A percentile compares a stretch with the other conserved stretches of the same genome.
Conservation (phyloP, 2,113 vertebrate species). For the Zeus faber region DNA sequence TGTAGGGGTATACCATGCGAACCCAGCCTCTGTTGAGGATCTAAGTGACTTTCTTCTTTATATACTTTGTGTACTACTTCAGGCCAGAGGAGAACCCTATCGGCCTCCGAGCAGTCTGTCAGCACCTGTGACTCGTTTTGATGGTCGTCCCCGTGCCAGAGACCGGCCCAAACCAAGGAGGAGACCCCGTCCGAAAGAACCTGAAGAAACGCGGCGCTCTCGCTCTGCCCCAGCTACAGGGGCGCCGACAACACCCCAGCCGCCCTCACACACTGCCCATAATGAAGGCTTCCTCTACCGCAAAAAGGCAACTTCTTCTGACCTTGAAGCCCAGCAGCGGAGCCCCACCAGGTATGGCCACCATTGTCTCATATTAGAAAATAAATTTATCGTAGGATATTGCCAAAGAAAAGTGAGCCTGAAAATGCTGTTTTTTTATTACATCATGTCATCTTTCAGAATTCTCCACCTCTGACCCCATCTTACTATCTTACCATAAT, state of each 20-base stretch:
- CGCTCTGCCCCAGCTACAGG: slow-evolving; percentile 88
- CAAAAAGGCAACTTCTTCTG: slow-evolving; percentile 77
- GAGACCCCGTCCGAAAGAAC: slow-evolving; percentile 86
- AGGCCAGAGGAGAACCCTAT: slow-evolving; percentile 73
- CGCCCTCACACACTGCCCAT: slow-evolving; percentile 82
- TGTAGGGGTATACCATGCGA: not conserved
- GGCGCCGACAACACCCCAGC: slow-evolving; percentile 76
- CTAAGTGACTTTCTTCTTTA: not conserved
- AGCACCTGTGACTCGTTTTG: slow-evolving; percentile 80
- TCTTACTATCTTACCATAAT: not conserved
- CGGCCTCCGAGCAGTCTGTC: slow-evolving; percentile 84
- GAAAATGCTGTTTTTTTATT: no score
- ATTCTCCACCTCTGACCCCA: not conserved
- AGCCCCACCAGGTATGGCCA: slow-evolving; percentile 83
- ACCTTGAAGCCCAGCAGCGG: slow-evolving; percentile 85
- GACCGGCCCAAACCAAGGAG: slow-evolving; percentile 90
- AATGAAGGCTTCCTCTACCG: slow-evolving; percentile 89
- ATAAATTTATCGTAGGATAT: not conserved
- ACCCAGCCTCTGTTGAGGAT: not conserved
- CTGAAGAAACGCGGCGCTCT: slow-evolving; percentile 83
- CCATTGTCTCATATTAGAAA: not conserved
- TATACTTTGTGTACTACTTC: slow-evolving; percentile 9
- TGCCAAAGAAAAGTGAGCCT: not conserved
- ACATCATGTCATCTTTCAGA: not conserved
- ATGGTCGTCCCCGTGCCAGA: slow-evolving; percentile 85